Percentiles rank a stretch among this genome's conserved stretches.
These are phyloP conservation scores for Indicator maculatus DNA, from an alignment of 2,113 vertebrate species.

Conservation along the genomic window DNA sequence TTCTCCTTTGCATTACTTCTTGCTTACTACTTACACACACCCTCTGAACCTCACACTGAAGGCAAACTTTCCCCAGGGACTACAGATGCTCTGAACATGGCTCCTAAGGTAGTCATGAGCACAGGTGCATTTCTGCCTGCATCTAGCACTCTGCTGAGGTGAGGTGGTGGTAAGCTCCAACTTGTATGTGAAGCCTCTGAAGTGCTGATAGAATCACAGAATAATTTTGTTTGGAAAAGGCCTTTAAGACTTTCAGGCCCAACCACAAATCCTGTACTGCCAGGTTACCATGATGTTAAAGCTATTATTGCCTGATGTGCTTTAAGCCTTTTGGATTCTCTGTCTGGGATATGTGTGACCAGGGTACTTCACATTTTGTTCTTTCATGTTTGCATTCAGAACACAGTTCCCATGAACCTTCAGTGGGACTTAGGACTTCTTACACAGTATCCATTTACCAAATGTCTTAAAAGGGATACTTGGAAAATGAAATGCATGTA, in stretches of 20 bases:
- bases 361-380: not conserved
- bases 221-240: too few species aligned
- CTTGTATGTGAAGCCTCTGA: fast-evolving
- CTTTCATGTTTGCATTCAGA: not conserved
- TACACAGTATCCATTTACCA: fast-evolving
- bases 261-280: too few species aligned
- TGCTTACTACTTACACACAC: not conserved
- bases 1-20: not conserved
- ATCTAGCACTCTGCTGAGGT: not conserved
- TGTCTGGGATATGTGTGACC: not conserved
- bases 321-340: not conserved
- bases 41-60: not conserved
- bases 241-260: too few species aligned
- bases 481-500: not conserved
- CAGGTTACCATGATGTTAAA: not conserved
- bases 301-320: not conserved
- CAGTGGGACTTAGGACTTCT: not conserved
- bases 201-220: not conserved
- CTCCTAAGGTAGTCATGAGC: not conserved
- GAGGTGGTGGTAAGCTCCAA: not conserved
- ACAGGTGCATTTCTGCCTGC: not conserved
- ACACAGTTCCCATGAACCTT: not conserved
- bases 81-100: not conserved
- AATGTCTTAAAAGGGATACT: not conserved
- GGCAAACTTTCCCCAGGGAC: not conserved